A percentile compares a stretch with the other conserved stretches of the same genome.
Conservation (phyloP, 2,888 invertebrate genomes). For the Furcula furcula region DNA sequence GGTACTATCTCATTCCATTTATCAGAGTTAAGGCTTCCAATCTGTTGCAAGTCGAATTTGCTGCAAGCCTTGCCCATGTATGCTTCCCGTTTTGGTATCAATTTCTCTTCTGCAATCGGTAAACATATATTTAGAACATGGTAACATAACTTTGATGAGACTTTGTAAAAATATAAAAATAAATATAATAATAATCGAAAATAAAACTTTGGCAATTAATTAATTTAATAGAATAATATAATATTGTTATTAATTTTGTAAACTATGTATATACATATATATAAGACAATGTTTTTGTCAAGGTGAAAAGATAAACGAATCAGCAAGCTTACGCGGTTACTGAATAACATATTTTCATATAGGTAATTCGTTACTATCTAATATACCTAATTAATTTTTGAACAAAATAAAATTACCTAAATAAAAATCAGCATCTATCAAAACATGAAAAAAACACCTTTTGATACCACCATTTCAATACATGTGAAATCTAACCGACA, state of each 20-base stretch:
- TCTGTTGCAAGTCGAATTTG: slow-evolving; percentile 62
- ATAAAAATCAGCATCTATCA: neutral
- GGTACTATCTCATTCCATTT: slow-evolving; percentile 82
- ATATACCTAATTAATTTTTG: too few species aligned
- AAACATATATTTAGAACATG: slow-evolving; percentile 9
- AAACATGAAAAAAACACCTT: neutral
- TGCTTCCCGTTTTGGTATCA: slow-evolving; percentile 64
- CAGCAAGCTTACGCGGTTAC: too few species aligned
- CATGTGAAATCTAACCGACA: slow-evolving; percentile 1
- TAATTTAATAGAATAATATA: too few species aligned
- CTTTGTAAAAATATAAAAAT: neutral
- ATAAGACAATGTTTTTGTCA: too few species aligned
- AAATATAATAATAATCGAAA: too few species aligned
- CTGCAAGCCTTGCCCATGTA: slow-evolving; percentile 76
- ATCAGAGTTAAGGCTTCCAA: slow-evolving; percentile 68
- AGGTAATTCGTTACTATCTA: too few species aligned
- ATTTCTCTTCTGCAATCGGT: slow-evolving; percentile 60
- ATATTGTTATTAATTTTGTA: too few species aligned
- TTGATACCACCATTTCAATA: slow-evolving; percentile 1
- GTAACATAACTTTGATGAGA: neutral
- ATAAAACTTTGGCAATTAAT: too few species aligned
- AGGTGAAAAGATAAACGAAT: too few species aligned
- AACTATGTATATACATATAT: too few species aligned
- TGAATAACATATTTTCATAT: too few species aligned
- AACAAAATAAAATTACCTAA: too few species aligned